phyloP scores from a whole-genome alignment of 2,888 invertebrate species.

The Sphaerophoria rueppellii region DNA sequence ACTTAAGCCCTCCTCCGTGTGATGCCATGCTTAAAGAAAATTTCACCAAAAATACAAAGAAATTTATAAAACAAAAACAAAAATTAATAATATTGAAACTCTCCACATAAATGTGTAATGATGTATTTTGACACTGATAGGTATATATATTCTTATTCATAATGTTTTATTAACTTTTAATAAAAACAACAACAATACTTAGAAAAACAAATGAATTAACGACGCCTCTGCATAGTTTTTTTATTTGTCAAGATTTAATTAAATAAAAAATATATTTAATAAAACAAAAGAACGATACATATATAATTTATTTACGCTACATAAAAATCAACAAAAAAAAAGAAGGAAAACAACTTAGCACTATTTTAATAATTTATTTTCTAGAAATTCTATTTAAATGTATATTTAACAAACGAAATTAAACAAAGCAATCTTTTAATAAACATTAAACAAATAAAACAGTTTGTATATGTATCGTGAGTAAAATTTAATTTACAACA shows the following conservation, averaged over 20 bases:
- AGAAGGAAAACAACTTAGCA: slow-evolving; percentile 49
- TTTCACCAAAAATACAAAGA: slow-evolving; percentile 68
- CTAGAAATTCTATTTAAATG: slow-evolving; percentile 67
- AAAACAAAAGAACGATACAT: slow-evolving; percentile 10
- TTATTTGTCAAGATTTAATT: slow-evolving; percentile 45
- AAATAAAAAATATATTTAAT: slow-evolving; percentile 47
- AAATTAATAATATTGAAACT: slow-evolving; percentile 50
- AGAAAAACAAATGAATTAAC: slow-evolving; percentile 26
- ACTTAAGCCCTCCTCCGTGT: slow-evolving; percentile 73
- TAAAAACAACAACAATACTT: slow-evolving; percentile 18
- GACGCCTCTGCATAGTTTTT: slow-evolving; percentile 66
- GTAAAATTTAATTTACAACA: slow-evolving; percentile 65
- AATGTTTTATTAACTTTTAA: slow-evolving; percentile 60
- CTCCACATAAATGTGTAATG: slow-evolving; percentile 63
- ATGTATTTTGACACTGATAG: slow-evolving; percentile 72
- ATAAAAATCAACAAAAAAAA: slow-evolving; percentile 36
- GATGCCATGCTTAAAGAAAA: slow-evolving; percentile 71
- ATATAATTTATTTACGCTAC: slow-evolving; percentile 37
- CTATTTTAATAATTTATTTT: slow-evolving; percentile 63
- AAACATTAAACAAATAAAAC: slow-evolving; percentile 17
- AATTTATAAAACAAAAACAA: slow-evolving; percentile 7
- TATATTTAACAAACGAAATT: slow-evolving; percentile 40
- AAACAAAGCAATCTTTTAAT: slow-evolving; percentile 58
- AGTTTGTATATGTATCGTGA: slow-evolving; percentile 39
- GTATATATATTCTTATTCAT: slow-evolving; percentile 60